These are phyloP conservation scores for Diphyllodes magnificus DNA, from an alignment of 2,113 vertebrate species.

Conservation along the genomic window DNA sequence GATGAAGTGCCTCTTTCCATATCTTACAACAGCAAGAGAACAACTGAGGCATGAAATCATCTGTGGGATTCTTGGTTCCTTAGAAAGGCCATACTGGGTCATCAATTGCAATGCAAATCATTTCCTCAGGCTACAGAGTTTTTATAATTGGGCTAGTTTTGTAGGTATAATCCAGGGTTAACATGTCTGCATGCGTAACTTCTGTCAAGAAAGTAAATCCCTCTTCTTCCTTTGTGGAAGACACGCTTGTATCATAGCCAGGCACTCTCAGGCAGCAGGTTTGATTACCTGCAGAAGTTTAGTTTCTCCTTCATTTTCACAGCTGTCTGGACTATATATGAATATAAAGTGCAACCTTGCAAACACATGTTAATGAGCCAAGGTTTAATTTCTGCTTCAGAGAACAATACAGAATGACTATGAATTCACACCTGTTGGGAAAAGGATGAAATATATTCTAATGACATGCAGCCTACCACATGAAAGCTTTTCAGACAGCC, in stretches of 20 bases:
- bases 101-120: neutral
- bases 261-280: neutral
- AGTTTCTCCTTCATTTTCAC: neutral
- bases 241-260: neutral
- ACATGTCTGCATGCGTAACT: neutral
- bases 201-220: neutral
- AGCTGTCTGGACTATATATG: neutral
- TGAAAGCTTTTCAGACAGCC: neutral
- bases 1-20: neutral
- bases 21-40: neutral
- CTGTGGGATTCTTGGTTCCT: neutral
- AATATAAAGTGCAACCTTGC: neutral
- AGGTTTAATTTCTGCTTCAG: neutral
- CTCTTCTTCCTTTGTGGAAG: neutral
- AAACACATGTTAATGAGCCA: neutral
- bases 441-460: neutral
- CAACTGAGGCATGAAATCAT: neutral
- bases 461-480: neutral
- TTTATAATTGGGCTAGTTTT: neutral
- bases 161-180: neutral
- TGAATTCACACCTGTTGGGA: neutral
- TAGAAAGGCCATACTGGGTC: neutral
- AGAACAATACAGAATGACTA: neutral
- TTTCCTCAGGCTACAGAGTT: neutral
- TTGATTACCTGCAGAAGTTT: neutral